These are phyloP conservation scores for Neogobius melanostomus DNA, from an alignment of 2,113 vertebrate species.

Conservation along the genomic window DNA sequence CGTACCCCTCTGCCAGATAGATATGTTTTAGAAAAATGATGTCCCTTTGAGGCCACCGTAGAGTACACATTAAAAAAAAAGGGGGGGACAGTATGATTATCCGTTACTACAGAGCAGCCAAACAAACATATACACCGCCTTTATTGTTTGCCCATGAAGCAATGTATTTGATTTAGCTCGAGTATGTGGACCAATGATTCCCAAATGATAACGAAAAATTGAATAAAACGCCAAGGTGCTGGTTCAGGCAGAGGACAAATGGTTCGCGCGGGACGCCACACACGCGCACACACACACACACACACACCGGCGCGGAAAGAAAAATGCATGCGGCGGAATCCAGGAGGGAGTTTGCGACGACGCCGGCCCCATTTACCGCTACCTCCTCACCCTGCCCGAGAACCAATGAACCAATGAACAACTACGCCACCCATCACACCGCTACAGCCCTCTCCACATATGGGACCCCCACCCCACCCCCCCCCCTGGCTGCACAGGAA, in stretches of 20 bases:
- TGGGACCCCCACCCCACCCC: slow-evolving; percentile 17
- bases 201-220: slow-evolving; percentile 21
- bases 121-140: not conserved
- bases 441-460: slow-evolving; percentile 4
- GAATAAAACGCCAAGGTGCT: slow-evolving; percentile 56
- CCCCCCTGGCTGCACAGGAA: slow-evolving; percentile 48
- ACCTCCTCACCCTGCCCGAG: slow-evolving; percentile 60
- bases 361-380: slow-evolving; percentile 61
- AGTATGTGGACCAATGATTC: not conserved
- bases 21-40: not conserved
- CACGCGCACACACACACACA: not conserved
- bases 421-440: slow-evolving; percentile 63
- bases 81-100: not conserved
- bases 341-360: slow-evolving; percentile 57
- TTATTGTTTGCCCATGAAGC: not conserved
- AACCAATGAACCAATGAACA: slow-evolving; percentile 63
- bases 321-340: slow-evolving; percentile 28
- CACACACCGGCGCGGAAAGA: not conserved
- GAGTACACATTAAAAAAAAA: not conserved
- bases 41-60: not conserved
- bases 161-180: slow-evolving; percentile 2
- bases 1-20: not conserved
- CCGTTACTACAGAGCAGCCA: not conserved
- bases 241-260: slow-evolving; percentile 66
- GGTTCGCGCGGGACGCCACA: slow-evolving; percentile 29